These are phyloP conservation scores for Helostoma temminkii DNA, from an alignment of 2,797 vertebrate genomes.

Conservation along the genomic window DNA sequence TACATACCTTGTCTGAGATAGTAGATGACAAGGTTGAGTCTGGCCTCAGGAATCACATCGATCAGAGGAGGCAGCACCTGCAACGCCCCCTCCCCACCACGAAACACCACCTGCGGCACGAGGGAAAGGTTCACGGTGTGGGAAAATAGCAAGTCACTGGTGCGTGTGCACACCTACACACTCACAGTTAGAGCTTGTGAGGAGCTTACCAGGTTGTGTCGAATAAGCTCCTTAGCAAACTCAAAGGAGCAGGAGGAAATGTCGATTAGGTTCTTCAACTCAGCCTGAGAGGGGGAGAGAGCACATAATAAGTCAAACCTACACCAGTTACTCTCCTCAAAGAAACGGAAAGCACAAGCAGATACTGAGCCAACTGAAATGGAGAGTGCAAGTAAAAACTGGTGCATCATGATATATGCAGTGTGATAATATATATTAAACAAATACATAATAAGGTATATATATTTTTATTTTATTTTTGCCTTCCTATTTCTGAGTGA, in stretches of 20 bases:
- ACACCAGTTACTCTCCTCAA: not conserved
- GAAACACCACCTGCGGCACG: slow-evolving; percentile 92
- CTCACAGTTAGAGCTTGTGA: slow-evolving; percentile 22
- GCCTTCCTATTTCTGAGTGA: too few relatives aligned
- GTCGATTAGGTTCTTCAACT: slow-evolving; percentile 95
- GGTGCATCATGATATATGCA: not conserved
- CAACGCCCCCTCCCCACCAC: slow-evolving; percentile 94
- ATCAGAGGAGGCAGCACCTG: slow-evolving; percentile 95
- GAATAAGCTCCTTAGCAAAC: slow-evolving; percentile 98
- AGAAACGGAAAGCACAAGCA: slow-evolving; percentile 11
- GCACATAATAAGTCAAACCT: slow-evolving; percentile 2
- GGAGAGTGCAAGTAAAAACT: not conserved
- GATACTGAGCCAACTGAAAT: not conserved
- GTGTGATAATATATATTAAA: not conserved
- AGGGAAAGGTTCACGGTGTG: slow-evolving; percentile 21
- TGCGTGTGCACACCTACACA: slow-evolving; percentile 16
- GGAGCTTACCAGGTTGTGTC: slow-evolving; percentile 93
- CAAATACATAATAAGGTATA: not conserved
- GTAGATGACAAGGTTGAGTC: slow-evolving; percentile 98
- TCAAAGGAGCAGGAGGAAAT: slow-evolving; percentile 94
- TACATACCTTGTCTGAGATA: slow-evolving; percentile 94
- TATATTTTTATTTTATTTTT: not conserved
- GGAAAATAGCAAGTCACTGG: slow-evolving; percentile 13
- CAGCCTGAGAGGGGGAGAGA: slow-evolving; percentile 83
- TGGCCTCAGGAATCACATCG: slow-evolving; percentile 97